Percentiles rank a stretch among this genome's conserved stretches.
These are phyloP conservation scores for Odobenus rosmarus DNA, from an alignment of 2,113 vertebrate species.

Conservation along the genomic window DNA sequence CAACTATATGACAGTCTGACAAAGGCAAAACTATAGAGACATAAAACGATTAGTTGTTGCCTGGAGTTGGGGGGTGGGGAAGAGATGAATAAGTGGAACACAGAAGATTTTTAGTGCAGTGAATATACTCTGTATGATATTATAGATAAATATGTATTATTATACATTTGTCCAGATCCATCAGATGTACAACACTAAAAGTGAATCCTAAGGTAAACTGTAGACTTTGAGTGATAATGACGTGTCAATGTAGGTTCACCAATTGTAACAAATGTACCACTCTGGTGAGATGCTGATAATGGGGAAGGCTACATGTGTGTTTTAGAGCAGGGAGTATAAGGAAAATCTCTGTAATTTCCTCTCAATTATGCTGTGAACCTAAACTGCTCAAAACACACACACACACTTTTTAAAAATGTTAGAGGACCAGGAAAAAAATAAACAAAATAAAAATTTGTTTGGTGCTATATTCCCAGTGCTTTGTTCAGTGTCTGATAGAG, in stretches of 20 bases:
- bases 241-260: background rate
- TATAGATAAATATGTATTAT: background rate
- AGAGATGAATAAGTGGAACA: background rate
- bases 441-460: background rate
- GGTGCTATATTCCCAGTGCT: background rate
- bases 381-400: background rate
- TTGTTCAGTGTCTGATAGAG: background rate
- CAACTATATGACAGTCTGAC: background rate
- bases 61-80: background rate
- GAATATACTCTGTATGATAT: background rate
- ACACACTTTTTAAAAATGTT: background rate
- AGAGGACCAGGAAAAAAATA: background rate
- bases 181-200: background rate
- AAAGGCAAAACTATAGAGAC: background rate
- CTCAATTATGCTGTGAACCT: background rate
- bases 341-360: background rate
- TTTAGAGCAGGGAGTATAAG: background rate
- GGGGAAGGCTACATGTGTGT: background rate
- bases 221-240: background rate
- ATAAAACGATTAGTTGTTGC: background rate
- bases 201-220: background rate
- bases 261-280: background rate
- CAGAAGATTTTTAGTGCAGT: background rate
- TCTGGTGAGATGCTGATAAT: background rate
- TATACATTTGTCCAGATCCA: background rate